Conservation (phyloP, 2,888 invertebrate species). For the Drosophila parthenogenetica region DNA sequence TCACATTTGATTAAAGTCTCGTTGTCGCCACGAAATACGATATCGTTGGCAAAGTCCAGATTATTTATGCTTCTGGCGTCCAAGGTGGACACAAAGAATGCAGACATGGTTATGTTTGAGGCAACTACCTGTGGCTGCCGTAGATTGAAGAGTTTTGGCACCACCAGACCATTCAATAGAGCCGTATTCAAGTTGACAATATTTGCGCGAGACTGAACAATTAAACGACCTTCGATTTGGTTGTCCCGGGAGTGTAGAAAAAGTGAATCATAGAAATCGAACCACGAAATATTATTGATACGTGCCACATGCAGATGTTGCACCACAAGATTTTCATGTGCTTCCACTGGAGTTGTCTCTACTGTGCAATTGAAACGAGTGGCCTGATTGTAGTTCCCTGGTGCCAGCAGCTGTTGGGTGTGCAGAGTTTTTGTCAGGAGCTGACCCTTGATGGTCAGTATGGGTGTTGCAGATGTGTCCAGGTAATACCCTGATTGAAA, state of each 20-base stretch:
- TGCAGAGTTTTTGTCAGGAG: conserved; percentile 65
- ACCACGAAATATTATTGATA: conserved; percentile 78
- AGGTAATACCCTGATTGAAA: conserved; percentile 63
- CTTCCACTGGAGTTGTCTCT: neutral
- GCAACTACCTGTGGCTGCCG: conserved; percentile 71
- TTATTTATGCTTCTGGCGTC: conserved; percentile 73
- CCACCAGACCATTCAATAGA: conserved; percentile 72
- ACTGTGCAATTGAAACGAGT: conserved; percentile 8
- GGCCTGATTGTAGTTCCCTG: conserved; percentile 26
- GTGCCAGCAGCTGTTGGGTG: conserved; percentile 62
- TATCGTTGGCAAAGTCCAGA: conserved; percentile 77
- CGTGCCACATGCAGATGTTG: conserved; percentile 59
- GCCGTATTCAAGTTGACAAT: conserved; percentile 62
- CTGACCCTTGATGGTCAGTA: conserved; percentile 56
- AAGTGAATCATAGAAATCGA: conserved; percentile 70
- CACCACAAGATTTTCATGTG: conserved; percentile 22
- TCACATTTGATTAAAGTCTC: conserved; percentile 73
- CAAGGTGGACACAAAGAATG: conserved; percentile 68
- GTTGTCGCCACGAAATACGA: conserved; percentile 73
- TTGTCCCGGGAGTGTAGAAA: conserved; percentile 78
- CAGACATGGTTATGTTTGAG: conserved; percentile 76
- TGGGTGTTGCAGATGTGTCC: conserved; percentile 33
- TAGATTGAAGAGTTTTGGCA: conserved; percentile 76
- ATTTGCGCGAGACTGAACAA: conserved; percentile 65
- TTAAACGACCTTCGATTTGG: conserved; percentile 70